phyloP scores from a whole-genome alignment of 1,140 invertebrate genomes.

The Hylaeus volcanicus region DNA sequence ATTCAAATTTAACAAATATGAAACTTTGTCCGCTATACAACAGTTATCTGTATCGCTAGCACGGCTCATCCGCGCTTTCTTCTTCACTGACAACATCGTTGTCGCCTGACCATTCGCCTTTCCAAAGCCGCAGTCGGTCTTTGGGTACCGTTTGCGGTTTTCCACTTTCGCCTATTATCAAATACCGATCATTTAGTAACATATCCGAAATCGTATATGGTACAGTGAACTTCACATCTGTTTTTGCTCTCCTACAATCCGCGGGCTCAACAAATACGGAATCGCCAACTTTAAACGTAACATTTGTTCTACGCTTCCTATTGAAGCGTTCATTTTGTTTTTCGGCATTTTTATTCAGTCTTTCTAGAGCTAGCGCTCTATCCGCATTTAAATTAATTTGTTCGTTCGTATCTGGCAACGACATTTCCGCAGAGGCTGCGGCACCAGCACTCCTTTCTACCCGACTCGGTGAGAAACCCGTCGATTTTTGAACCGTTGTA shows the following conservation, averaged over 20 bases:
- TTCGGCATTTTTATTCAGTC: too few relatives aligned
- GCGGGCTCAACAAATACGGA: not conserved
- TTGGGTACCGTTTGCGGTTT: not conserved
- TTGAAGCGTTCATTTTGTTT: not conserved
- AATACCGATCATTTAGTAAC: not conserved
- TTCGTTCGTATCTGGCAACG: too few relatives aligned
- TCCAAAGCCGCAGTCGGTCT: not conserved
- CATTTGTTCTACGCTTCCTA: not conserved
- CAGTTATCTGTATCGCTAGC: too few relatives aligned
- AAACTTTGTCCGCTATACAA: too few relatives aligned
- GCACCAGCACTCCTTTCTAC: too few relatives aligned
- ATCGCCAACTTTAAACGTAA: not conserved
- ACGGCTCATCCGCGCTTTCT: too few relatives aligned
- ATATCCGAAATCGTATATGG: not conserved
- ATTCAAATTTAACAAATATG: too few relatives aligned
- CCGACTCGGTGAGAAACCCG: not conserved
- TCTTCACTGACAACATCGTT: too few relatives aligned
- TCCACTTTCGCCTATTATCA: not conserved
- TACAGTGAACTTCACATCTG: not conserved
- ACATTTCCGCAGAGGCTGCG: too few relatives aligned
- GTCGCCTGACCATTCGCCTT: slow-evolving; percentile 2
- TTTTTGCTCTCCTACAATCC: not conserved
- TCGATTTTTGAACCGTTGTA: not conserved
- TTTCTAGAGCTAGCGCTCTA: too few relatives aligned
- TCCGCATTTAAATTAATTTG: too few relatives aligned